These are phyloP conservation scores for Cryptomyrus ogoouensis DNA, from an alignment of 2,113 vertebrate species.

Conservation along the genomic window DNA sequence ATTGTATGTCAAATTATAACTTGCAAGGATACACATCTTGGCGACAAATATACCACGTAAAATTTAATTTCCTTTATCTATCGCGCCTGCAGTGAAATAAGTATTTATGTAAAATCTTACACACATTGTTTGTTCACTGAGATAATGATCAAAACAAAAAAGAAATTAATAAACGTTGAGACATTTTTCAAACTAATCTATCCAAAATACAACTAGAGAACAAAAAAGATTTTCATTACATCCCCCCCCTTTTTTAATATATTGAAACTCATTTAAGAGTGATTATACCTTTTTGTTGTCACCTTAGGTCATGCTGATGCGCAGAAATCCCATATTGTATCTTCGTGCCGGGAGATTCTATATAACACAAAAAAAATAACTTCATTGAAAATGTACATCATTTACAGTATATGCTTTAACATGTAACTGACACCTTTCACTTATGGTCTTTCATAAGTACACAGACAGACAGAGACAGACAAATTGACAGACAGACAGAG, in stretches of 20 bases:
- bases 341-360: not conserved
- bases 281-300: not conserved
- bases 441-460: not conserved
- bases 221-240: not conserved
- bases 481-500: no score
- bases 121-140: not conserved
- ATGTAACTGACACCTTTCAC: not conserved
- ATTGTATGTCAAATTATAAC: not conserved
- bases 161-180: not conserved
- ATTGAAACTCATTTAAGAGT: not conserved
- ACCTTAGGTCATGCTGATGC: not conserved
- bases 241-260: not conserved
- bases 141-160: not conserved
- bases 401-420: not conserved
- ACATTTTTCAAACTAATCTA: slow-evolving; percentile 2
- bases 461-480: not conserved
- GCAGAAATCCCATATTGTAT: not conserved
- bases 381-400: not conserved
- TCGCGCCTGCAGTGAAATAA: not conserved
- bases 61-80: slow-evolving; percentile 2
- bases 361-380: not conserved
- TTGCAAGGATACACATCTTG: not conserved
- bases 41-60: not conserved
- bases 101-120: not conserved
- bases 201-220: not conserved